These are phyloP conservation scores for Tineola bisselliella DNA, from an alignment of 2,888 invertebrate genomes.

Conservation along the genomic window DNA sequence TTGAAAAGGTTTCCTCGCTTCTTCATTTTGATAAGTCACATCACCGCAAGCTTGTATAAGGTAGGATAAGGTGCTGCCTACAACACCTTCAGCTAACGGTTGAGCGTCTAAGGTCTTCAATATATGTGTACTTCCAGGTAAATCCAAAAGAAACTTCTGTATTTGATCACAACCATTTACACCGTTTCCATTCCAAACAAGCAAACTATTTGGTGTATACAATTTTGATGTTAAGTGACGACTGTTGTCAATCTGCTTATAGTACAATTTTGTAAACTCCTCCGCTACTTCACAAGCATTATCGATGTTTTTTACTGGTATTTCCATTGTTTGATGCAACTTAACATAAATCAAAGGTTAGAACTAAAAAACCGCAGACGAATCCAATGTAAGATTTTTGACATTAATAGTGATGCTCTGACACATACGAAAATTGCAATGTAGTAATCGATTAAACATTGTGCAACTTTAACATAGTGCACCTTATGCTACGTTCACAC, in stretches of 20 bases:
- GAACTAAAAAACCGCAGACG: background rate
- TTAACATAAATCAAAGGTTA: background rate
- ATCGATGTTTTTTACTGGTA: constrained; percentile 74
- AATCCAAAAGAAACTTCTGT: constrained; percentile 83
- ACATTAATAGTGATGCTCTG: too few species aligned
- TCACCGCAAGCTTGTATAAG: constrained; percentile 85
- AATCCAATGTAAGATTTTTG: background rate
- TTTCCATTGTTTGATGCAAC: too few species aligned
- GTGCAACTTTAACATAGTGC: background rate
- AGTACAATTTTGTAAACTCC: constrained; percentile 89
- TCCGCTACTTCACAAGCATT: constrained; percentile 87
- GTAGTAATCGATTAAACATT: too few species aligned
- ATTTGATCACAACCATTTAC: constrained; percentile 83
- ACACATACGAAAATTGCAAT: too few species aligned
- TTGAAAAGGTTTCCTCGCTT: constrained; percentile 74
- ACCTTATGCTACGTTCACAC: too few species aligned
- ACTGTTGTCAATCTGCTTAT: constrained; percentile 87
- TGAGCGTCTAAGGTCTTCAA: constrained; percentile 87
- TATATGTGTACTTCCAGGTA: constrained; percentile 83
- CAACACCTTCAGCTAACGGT: constrained; percentile 80
- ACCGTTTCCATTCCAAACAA: constrained; percentile 94
- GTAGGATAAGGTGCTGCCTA: constrained; percentile 81
- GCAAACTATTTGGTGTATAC: constrained; percentile 83
- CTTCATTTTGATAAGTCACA: constrained; percentile 74
- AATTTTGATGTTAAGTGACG: constrained; percentile 83